Evolutionary conservation across 2,888 invertebrate genomes (phyloP).

Genomic region (Heliconius aoede): DNA sequence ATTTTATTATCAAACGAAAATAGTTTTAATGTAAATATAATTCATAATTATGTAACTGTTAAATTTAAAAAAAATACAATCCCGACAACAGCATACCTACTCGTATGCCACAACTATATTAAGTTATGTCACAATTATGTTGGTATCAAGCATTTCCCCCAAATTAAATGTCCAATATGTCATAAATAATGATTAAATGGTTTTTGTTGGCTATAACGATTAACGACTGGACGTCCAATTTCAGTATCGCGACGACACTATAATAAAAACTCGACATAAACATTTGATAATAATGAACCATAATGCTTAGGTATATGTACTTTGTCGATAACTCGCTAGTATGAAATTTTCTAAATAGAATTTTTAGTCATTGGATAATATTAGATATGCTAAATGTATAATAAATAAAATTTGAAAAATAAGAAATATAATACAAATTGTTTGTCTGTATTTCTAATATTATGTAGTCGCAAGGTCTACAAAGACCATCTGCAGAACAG

Average conservation of each 20-base stretch:
- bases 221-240: constrained; percentile 54
- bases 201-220: constrained; percentile 54
- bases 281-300: constrained; percentile 52
- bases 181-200: constrained; percentile 58
- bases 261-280: constrained; percentile 58
- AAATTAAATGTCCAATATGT: constrained; percentile 52
- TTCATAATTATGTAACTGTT: no score
- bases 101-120: no score
- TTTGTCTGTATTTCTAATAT: not conserved
- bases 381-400: not conserved
- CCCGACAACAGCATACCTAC: no score
- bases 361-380: not conserved
- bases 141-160: constrained; percentile 45
- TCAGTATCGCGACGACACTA: constrained; percentile 55
- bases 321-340: constrained; percentile 54
- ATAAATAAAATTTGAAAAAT: not conserved
- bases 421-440: no score
- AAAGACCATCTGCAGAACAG: constrained; percentile 27
- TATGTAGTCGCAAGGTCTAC: not conserved
- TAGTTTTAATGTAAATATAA: no score
- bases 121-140: constrained; percentile 28
- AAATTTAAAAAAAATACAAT: no score
- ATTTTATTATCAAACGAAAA: no score
- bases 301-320: constrained; percentile 44
- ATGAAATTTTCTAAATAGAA: constrained; percentile 22